Evolutionary conservation across 2,797 vertebrate genomes (phyloP).

Genomic region (Malurus leucopterus): DNA sequence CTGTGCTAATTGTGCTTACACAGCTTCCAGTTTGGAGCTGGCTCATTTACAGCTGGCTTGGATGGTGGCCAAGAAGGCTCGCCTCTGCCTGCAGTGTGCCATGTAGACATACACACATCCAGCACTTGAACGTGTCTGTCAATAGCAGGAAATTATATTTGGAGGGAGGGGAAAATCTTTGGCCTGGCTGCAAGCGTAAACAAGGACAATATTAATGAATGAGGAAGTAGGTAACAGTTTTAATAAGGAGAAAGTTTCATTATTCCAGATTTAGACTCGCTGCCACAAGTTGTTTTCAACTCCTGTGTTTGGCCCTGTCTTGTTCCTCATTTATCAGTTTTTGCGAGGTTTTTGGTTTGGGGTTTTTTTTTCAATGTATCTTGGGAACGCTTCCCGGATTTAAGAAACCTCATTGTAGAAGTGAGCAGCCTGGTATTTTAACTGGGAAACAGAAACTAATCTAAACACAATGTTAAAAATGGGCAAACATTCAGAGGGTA

Average conservation of each 20-base stretch:
- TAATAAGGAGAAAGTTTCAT: neutral
- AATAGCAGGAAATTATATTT: conserved; percentile 51
- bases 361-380: neutral
- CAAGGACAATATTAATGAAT: conserved; percentile 11
- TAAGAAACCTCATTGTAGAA: neutral
- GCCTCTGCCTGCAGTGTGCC: conserved; percentile 43
- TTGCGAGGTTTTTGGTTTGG: neutral
- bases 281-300: neutral
- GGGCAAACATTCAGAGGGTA: neutral
- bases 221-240: conserved; percentile 20
- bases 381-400: neutral
- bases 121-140: conserved; percentile 42
- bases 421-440: neutral
- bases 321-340: neutral
- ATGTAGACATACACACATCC: conserved; percentile 7
- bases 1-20: conserved; percentile 65
- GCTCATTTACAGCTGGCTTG: conserved; percentile 62
- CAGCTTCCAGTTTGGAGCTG: conserved; percentile 64
- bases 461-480: neutral
- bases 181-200: conserved; percentile 12
- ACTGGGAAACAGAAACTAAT: neutral
- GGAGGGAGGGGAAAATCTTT: conserved; percentile 28
- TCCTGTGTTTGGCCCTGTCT: neutral
- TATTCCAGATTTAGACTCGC: neutral
- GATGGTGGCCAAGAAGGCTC: conserved; percentile 38